phyloP scores from a whole-genome alignment of 2,888 invertebrate genomes.

The Caenorhabditis japonica region DNA sequence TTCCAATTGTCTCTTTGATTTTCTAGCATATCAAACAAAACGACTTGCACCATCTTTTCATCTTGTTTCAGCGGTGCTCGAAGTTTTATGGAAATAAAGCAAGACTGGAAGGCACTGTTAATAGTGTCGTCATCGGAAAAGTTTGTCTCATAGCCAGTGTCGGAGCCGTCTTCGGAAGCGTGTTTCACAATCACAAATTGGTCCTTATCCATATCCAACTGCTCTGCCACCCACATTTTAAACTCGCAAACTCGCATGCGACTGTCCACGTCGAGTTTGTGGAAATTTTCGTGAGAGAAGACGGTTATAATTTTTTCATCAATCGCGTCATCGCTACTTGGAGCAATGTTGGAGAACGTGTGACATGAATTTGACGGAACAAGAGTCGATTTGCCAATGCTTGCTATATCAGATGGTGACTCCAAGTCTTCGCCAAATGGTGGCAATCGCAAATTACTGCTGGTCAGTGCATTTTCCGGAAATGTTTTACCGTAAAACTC shows the following conservation, averaged over 20 bases:
- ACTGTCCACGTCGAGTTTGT: conserved; percentile 55
- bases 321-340: conserved; percentile 15
- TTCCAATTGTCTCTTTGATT: conserved; percentile 59
- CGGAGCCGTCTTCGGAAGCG: conserved; percentile 31
- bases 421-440: conserved; percentile 20
- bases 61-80: conserved; percentile 63
- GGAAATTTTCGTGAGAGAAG: conserved; percentile 18
- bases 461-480: conserved; percentile 11
- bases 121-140: conserved; percentile 39
- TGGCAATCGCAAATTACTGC: conserved; percentile 14
- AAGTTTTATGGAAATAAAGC: conserved; percentile 57
- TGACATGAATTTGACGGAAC: conserved; percentile 38
- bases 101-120: conserved; percentile 29
- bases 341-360: conserved; percentile 12
- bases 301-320: conserved; percentile 28
- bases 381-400: conserved; percentile 47
- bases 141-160: conserved; percentile 39
- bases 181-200: conserved; percentile 59
- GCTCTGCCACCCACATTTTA: conserved; percentile 57
- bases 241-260: conserved; percentile 56
- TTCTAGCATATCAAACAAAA: conserved; percentile 60
- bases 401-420: conserved; percentile 29
- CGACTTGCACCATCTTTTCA: conserved; percentile 60
- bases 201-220: conserved; percentile 44
- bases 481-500: conserved; percentile 16